phyloP scores from a whole-genome alignment of 1,140 invertebrate species.

The Oreohelix idahoensis region DNA sequence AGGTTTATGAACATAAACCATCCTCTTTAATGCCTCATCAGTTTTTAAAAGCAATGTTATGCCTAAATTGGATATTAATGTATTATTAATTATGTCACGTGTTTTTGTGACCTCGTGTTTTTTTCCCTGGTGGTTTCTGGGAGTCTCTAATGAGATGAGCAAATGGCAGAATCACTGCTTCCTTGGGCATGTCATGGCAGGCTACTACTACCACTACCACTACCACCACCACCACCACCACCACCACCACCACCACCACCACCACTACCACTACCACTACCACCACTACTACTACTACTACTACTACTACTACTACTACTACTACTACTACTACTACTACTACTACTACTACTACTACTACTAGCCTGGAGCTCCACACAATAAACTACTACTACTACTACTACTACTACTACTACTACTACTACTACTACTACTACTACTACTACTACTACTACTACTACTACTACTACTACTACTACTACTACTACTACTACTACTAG shows the following conservation, averaged over 20 bases:
- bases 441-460: slow-evolving; percentile 18
- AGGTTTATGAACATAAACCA: too few relatives aligned
- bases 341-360: slow-evolving; percentile 20
- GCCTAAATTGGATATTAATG: too few relatives aligned
- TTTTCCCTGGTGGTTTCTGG: too few relatives aligned
- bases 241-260: too few relatives aligned
- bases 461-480: slow-evolving; percentile 13
- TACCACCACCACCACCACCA: slow-evolving; percentile 18
- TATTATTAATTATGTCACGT: too few relatives aligned
- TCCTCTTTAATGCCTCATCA: too few relatives aligned
- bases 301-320: slow-evolving; percentile 30
- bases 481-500: neutral
- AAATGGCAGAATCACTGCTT: neutral
- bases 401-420: slow-evolving; percentile 31
- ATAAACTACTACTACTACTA: neutral
- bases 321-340: slow-evolving; percentile 31
- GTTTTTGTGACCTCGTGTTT: neutral
- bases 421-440: slow-evolving; percentile 32
- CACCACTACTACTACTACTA: slow-evolving; percentile 2
- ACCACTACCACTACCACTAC: neutral
- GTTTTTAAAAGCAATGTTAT: too few relatives aligned
- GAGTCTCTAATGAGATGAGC: neutral
- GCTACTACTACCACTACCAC: too few relatives aligned
- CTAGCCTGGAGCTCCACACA: too few relatives aligned
- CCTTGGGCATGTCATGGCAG: too few relatives aligned